Evolutionary conservation across 2,797 vertebrate genomes (phyloP).

Genomic region (Cercopithecus diana): DNA sequence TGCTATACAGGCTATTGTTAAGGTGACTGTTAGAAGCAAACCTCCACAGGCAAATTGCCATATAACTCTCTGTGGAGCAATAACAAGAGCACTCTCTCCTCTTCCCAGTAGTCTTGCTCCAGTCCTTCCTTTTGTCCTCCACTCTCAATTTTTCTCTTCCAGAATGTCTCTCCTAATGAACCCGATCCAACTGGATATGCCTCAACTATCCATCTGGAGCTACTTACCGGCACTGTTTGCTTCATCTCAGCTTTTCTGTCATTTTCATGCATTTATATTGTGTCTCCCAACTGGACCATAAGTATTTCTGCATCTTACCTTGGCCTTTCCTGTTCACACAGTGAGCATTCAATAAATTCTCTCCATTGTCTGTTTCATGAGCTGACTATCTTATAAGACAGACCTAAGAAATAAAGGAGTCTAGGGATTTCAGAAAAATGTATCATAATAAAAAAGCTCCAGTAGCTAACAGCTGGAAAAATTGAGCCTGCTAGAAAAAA

Average conservation of each 20-base stretch:
- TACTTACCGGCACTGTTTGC: neutral
- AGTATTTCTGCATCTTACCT: neutral
- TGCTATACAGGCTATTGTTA: neutral
- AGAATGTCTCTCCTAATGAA: neutral
- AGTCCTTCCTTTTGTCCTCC: neutral
- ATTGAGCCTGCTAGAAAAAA: slow-evolving; percentile 48
- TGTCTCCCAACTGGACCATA: neutral
- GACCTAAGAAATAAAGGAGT: neutral
- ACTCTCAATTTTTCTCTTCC: neutral
- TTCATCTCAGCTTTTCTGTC: slow-evolving; percentile 33
- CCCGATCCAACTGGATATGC: neutral
- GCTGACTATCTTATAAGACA: neutral
- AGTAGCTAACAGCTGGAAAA: slow-evolving; percentile 25
- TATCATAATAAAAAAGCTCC: slow-evolving; percentile 24
- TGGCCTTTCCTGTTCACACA: neutral
- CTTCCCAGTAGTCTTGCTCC: neutral
- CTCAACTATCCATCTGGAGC: neutral
- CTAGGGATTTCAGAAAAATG: slow-evolving; percentile 17
- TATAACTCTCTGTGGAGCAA: neutral
- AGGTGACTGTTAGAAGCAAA: neutral
- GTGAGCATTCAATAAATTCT: neutral
- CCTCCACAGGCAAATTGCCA: neutral
- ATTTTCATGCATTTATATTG: neutral
- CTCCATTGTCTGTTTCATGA: neutral
- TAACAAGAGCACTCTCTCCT: neutral